These are phyloP conservation scores for Ischnura elegans DNA, from an alignment of 2,888 invertebrate genomes.

Conservation along the genomic window DNA sequence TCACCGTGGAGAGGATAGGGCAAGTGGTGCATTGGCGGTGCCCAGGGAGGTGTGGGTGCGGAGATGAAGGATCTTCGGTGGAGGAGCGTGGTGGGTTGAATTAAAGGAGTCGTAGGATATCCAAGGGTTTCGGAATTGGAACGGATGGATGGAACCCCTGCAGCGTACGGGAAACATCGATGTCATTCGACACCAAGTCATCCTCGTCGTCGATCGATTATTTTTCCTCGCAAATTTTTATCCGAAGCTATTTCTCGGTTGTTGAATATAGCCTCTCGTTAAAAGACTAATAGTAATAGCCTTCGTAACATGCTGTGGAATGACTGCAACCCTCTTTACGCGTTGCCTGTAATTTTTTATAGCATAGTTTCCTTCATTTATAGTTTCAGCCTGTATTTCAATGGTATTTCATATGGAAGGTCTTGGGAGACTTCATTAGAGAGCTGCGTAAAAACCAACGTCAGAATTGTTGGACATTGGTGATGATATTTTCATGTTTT, in stretches of 20 bases:
- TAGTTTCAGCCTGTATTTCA: too few species aligned
- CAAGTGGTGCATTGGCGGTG: background rate
- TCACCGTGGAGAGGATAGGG: background rate
- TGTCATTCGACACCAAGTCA: slow-evolving; percentile 17
- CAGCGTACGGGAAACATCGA: background rate
- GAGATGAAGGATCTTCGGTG: background rate
- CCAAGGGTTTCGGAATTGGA: background rate
- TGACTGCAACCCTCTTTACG: background rate
- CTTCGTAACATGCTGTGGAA: background rate
- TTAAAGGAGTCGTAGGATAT: background rate
- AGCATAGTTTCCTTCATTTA: too few species aligned
- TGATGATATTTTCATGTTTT: too few species aligned
- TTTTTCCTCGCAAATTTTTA: background rate
- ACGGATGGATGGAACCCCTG: background rate
- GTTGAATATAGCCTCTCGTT: background rate
- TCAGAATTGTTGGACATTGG: too few species aligned
- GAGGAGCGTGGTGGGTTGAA: background rate
- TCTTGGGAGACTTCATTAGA: too few species aligned
- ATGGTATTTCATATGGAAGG: too few species aligned
- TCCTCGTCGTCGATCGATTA: slow-evolving; percentile 11
- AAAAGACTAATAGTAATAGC: background rate
- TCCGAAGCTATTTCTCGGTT: background rate
- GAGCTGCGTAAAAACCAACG: too few species aligned
- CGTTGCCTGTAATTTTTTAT: background rate
- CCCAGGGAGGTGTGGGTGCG: background rate